Evolutionary conservation across 2,888 invertebrate species (phyloP), one percentile per base, ranked within the genome.

Genomic region (Aporophyla lueneburgensis): DNA sequence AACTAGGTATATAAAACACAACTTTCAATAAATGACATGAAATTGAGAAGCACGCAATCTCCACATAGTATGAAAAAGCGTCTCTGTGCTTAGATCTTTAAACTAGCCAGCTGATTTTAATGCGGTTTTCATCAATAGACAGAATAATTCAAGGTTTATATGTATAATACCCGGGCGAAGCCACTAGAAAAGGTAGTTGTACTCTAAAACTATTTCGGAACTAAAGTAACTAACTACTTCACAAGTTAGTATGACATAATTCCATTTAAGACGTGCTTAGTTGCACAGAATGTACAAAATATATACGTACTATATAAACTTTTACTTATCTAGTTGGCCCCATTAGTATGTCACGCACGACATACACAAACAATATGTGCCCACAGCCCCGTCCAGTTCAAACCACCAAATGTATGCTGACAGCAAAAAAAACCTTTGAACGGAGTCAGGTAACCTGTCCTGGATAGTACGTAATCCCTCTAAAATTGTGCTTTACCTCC

Each of bases 401-500:
- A 70, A 74, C 74, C 62, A 71, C 53, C 58, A 74, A 84, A 80
- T 74, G 54, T 77, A 69, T 81, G 81, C 68, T 83, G 86, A 85
- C 86, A 78, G 49, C 62, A 70, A 76, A 86, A 76, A 86, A 85
- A 77, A 67, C 78, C 78, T 86, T 84, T 79, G 71, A 76, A 53
- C 68, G 72, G 74, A 85, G 78, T 58, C 81, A 80, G 83, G 79
- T 84, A 86, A 76, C 77, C 77, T 68, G 79, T 69, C 72, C 63
- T 59, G 66, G 51, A 78, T 78, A 77, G 59, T 74, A 74, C 68
- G 74, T 83, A 81, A 86, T 86, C 79, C 76, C 72, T 80, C 71
- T 81, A 84, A 80, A 81, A 84, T 83, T 78, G 84, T 86, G 80
- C 84, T 85, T 85, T 82, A 76, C 74, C 59, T 66, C 74, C 63